phyloP scores from a whole-genome alignment of 2,888 invertebrate species.

The Artemia sp. region DNA sequence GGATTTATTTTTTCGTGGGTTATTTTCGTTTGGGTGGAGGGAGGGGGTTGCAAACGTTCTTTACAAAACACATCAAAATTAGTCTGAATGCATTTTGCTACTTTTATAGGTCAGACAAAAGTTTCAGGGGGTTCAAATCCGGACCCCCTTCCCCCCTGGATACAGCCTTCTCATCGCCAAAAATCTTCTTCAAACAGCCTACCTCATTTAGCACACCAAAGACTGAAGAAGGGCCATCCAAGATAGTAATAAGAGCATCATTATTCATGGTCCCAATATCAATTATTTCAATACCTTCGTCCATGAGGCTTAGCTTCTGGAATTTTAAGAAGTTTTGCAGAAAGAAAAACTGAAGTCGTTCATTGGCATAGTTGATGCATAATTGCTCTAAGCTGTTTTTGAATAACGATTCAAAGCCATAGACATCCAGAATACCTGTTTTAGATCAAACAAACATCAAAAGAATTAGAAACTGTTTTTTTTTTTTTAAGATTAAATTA shows the following conservation, averaged over 20 bases:
- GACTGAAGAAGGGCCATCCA: slow-evolving; percentile 25
- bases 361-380: slow-evolving; percentile 25
- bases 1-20: too few relatives aligned
- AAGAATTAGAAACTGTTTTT: neutral
- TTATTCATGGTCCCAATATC: slow-evolving; percentile 23
- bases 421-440: slow-evolving; percentile 26
- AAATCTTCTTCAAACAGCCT: neutral
- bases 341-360: slow-evolving; percentile 26
- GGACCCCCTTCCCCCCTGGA: too few relatives aligned
- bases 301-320: slow-evolving; percentile 23
- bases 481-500: neutral
- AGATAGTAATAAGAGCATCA: slow-evolving; percentile 23
- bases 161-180: too few relatives aligned
- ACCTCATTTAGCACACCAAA: slow-evolving; percentile 27
- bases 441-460: neutral
- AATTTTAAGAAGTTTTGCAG: slow-evolving; percentile 24
- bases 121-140: too few relatives aligned
- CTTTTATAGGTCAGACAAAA: too few relatives aligned
- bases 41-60: too few relatives aligned
- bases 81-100: too few relatives aligned
- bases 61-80: too few relatives aligned
- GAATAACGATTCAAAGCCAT: slow-evolving; percentile 26
- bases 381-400: slow-evolving; percentile 25
- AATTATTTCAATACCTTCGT: slow-evolving; percentile 17
- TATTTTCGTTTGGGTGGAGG: too few relatives aligned